These are phyloP conservation scores for Lucilia cuprina DNA, from an alignment of 1,140 invertebrate genomes.

Conservation along the genomic window DNA sequence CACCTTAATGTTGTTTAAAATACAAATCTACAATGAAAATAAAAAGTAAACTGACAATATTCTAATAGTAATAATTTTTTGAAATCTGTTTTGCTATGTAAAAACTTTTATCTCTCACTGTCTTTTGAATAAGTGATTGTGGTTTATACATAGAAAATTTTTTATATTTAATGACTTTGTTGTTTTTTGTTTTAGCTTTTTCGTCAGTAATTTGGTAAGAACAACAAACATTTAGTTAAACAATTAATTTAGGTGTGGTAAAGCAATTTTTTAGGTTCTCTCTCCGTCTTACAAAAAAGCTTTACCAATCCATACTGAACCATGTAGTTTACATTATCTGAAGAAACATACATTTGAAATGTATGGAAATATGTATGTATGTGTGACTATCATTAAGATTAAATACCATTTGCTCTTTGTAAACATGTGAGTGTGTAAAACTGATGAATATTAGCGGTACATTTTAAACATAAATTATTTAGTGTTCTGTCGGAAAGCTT, in stretches of 20 bases:
- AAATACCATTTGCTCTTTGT: not conserved
- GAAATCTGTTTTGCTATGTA: no score
- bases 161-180: not conserved
- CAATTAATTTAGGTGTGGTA: conserved; percentile 6
- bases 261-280: not conserved
- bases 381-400: not conserved
- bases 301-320: no score
- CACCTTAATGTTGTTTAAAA: no score
- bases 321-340: not conserved
- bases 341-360: not conserved
- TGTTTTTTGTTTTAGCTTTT: not conserved
- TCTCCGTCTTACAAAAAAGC: no score
- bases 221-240: conserved; percentile 11
- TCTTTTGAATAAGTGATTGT: no score
- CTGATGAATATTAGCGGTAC: not conserved
- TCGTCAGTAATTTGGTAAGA: not conserved
- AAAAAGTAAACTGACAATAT: no score
- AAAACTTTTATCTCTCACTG: no score
- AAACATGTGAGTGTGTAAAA: not conserved
- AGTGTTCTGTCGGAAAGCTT: no score
- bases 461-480: no score
- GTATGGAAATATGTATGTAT: not conserved
- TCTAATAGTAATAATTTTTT: no score
- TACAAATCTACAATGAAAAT: no score
- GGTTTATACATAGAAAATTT: not conserved